Evolutionary conservation across 53 echinoderm and acorn worm genomes (phyloP), one percentile per base, ranked within the genome.

Genomic region (Temnopleurus reevesii): DNA sequence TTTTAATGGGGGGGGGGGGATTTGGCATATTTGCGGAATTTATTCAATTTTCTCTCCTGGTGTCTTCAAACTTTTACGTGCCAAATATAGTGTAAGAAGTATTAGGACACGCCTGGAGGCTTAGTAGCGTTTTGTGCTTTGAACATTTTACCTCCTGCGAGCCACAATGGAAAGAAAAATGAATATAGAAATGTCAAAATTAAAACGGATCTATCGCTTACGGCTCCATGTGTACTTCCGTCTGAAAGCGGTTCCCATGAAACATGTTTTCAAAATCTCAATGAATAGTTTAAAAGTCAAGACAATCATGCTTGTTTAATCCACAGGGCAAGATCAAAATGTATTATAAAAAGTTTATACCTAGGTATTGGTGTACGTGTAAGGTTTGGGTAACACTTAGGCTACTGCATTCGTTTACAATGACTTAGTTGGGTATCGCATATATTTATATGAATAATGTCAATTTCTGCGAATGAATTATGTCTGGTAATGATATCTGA

Each of bases 271-370:
- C 41, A n/a, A 38, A 38, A 38, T 36, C 41, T 41, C 19, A 27
- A 12, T 71, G 71, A 71, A 71, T 6, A n/a, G 71, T 21, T 71
- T 41, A 41, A 23, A 23, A 71, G 71, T 71, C 41, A 71, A 71
- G 41, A n/a, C 21, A 71, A 71, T n/a, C 71, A 35, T 66, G 36
- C 71, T 41, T 66, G 41, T 36, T 41, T 41, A 21, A 71, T 71
- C 71, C 71, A 38, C 71, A 71, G 71, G 71, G 71, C 71, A 71
- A 4, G 41, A 71, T 71, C 30, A 56, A 49, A 49, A n/a, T n/a
- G n/a, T n/a, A n/a, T n/a, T n/a, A n/a, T n/a, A n/a, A n/a, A n/a
- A n/a, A n/a, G n/a, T n/a, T n/a, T n/a, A n/a, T n/a, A n/a, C n/a
- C n/a, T n/a, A n/a, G n/a, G n/a, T n/a, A n/a, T n/a, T n/a, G n/a